Evolutionary conservation across 2,888 invertebrate species (phyloP).

Genomic region (Iselma pallidipennis): DNA sequence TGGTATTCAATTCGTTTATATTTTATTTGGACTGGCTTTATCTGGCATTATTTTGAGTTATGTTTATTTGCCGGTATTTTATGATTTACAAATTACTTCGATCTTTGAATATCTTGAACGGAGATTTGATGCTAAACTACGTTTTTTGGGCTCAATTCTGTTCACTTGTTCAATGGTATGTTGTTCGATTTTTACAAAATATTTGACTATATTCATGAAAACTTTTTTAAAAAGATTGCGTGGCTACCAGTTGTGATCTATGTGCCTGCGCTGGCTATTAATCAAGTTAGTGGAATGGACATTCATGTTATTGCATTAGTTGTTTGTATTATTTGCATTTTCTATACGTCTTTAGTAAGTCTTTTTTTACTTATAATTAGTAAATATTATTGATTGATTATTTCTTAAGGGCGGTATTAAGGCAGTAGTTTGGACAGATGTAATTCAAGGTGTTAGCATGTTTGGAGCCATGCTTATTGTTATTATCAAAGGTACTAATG

Average conservation of each 20-base stretch:
- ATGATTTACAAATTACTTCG: constrained; percentile 45
- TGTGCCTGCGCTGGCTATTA: background rate
- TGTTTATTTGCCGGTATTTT: constrained; percentile 72
- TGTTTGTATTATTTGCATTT: constrained; percentile 60
- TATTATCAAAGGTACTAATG: constrained; percentile 60
- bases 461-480: constrained; percentile 70
- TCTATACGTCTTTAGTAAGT: background rate
- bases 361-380: background rate
- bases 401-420: background rate
- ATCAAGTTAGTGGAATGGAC: constrained; percentile 77
- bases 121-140: no score
- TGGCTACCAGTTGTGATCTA: background rate
- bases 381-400: no score
- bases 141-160: no score
- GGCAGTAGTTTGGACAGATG: background rate
- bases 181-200: constrained; percentile 43
- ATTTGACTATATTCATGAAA: background rate
- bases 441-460: background rate
- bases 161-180: constrained; percentile 72
- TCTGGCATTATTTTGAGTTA: constrained; percentile 68
- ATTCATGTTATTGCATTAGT: constrained; percentile 80
- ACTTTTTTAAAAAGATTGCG: background rate
- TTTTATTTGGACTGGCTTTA: constrained; percentile 64
- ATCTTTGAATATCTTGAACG: no score
- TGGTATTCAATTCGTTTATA: constrained; percentile 73